Base-by-base conservation (phyloP, 2,797 vertebrate genomes). In the Sphaeramia orbicularis region DNA sequence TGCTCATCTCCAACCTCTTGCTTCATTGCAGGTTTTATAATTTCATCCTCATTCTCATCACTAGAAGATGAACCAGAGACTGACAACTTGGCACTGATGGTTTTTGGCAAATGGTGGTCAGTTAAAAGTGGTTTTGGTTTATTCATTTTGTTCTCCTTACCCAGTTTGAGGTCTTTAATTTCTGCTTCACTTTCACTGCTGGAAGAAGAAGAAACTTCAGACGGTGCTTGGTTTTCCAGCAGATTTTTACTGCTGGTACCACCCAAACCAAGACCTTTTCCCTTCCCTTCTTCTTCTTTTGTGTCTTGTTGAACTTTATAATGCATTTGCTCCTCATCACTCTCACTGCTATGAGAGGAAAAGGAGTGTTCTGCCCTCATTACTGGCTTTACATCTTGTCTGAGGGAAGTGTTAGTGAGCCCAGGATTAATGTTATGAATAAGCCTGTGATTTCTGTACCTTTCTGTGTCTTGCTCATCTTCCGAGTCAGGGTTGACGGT, bases 401-500 rank as follows among this genome's bases (percentile, higher is more conserved):
- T 18, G 10, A 45, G 49, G 12, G 13, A 1, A 12, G 15, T 43
- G 6, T 43, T 21, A 9, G 30, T 21, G 15, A 47, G 9, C 4
- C 53, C 24, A 14, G 42, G 36, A 36, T 74, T 27, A 36, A 36
- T 57, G 0, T 63, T n/a, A 19, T 9, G 6, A 35, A 35, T 35
- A 35, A 10, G 32, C 32, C 9, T 35, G 32, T 14, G 18, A 63
- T 71, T 40, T 18, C 35, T 19, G 38, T 42, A 51, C 7, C 32
- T 53, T 44, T 51, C 48, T 12, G 8, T 14, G 38, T 35, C 11
- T 15, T 67, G 12, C 7, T 58, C 51, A n/a, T 77, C 68, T 6
- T 74, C 64, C 35, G 2, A 37, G 5, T 85, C 82, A 58, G 72
- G 59, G 49, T 92, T 93, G n/a, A 89, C 81, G 8, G 65, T 85